Conservation (phyloP, 1,140 invertebrate species). For the Listronotus bonariensis region DNA sequence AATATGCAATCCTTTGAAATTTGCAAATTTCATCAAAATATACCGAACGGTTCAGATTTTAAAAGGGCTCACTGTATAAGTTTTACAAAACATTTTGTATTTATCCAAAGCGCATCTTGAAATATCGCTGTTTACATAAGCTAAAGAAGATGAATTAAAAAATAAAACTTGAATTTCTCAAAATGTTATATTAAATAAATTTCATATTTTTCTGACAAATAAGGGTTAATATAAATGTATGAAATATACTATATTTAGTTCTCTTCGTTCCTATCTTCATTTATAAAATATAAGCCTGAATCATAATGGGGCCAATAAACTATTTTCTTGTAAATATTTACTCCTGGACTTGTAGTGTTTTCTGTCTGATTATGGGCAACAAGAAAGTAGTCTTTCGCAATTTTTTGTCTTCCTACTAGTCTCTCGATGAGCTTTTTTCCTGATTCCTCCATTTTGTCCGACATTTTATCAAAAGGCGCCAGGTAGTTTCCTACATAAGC, state of each 20-base stretch:
- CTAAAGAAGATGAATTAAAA: too few species aligned
- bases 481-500: constrained; percentile 59
- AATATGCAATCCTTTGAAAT: too few species aligned
- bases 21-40: too few species aligned
- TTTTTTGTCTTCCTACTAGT: constrained; percentile 48
- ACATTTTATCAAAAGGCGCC: constrained; percentile 46
- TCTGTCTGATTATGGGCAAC: constrained; percentile 57
- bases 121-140: too few species aligned
- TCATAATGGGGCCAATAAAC: constrained; percentile 45
- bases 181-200: too few species aligned
- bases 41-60: too few species aligned
- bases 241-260: not conserved
- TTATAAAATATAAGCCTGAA: constrained; percentile 1
- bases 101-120: too few species aligned
- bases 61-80: too few species aligned
- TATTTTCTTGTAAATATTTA: constrained; percentile 45
- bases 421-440: constrained; percentile 50
- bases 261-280: too few species aligned
- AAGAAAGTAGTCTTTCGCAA: constrained; percentile 53
- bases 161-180: too few species aligned
- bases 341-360: constrained; percentile 46
- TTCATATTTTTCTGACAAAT: too few species aligned
- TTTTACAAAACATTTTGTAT: too few species aligned
- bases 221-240: not conserved
- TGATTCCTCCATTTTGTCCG: constrained; percentile 51